Evolutionary conservation across 1,140 invertebrate species (phyloP).

Genomic region (Latrodectus geometricus): DNA sequence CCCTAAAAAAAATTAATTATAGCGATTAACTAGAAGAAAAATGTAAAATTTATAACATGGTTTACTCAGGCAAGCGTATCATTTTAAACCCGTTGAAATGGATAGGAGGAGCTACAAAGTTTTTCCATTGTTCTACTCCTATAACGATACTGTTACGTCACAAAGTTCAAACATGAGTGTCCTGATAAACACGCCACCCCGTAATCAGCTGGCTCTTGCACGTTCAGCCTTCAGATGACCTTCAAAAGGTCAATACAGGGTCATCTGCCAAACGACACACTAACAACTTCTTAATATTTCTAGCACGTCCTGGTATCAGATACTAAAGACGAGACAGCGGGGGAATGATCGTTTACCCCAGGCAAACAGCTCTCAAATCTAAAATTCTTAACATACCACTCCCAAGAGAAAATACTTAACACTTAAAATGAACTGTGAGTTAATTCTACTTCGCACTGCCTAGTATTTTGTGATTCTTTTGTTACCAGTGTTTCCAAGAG

Average conservation of each 20-base stretch:
- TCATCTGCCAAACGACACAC: constrained; percentile 37
- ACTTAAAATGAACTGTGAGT: background rate
- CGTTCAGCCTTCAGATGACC: constrained; percentile 58
- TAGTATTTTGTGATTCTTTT: too few relatives aligned
- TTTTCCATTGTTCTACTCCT: too few relatives aligned
- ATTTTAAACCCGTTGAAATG: too few relatives aligned
- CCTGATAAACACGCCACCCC: constrained; percentile 33
- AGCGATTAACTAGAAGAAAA: too few relatives aligned
- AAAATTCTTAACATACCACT: constrained; percentile 43
- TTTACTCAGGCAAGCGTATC: too few relatives aligned
- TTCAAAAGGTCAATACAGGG: constrained; percentile 43
- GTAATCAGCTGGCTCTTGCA: constrained; percentile 49
- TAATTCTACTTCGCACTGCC: too few relatives aligned
- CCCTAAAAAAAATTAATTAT: too few relatives aligned
- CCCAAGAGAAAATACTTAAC: constrained; percentile 36
- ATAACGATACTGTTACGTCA: constrained; percentile 14
- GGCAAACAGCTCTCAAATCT: constrained; percentile 36
- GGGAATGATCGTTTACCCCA: constrained; percentile 22
- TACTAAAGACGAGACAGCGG: constrained; percentile 25
- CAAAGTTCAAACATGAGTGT: constrained; percentile 17
- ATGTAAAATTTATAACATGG: too few relatives aligned
- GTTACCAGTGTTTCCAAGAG: too few relatives aligned
- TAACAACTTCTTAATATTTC: constrained; percentile 57
- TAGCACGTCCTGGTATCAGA: constrained; percentile 39
- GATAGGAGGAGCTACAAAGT: too few relatives aligned